Evolutionary conservation across 2,888 invertebrate genomes (phyloP), one percentile per base, ranked within the genome.

Genomic region (Monochamus alternatus): DNA sequence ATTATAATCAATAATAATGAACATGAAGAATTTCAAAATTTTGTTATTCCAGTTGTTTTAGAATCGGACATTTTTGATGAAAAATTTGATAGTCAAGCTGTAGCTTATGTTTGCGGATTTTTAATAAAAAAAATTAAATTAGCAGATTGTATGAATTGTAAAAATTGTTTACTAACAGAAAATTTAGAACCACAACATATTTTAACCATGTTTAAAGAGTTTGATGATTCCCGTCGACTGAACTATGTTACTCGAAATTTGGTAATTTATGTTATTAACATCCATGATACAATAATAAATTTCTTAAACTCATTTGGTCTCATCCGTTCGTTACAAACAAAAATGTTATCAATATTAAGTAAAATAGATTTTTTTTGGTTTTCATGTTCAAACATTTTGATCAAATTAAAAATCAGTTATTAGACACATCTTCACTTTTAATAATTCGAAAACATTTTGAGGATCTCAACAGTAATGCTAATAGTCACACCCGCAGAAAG

Each of bases 71-170:
- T 63, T 1, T 38, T 9, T 38, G 62, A 62, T 31, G 31, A 62
- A 22, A 14, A 62, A 32, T 62, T 62, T 31, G 63, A 63, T 38
- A 63, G 12, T 43, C 63, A 63, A 63, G 43, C 43, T n/a, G 63
- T 22, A 32, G 63, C 43, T 14, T 63, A 32, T 63, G 63, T 63
- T 63, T 63, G 63, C n/a, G 63, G 63, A 63, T 63, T 38, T 63
- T 63, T 63, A 63, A n/a, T 63, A 38, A 63, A 32, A 43, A 63
- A n/a, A 63, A 63, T 63, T 63, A 32, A 63, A 63, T 63, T 63
- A 38, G 8, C 63, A 38, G 63, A 63, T 3, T 63, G 43, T 63
- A 63, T 43, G 10, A n/a, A 63, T 38, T 63, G 63, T 63, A 63
- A 43, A 63, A 38, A 63, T 43, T 63, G 38, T 38, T 38, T 32